Percentiles rank a stretch among this genome's conserved stretches.
Evolutionary conservation across 2,113 vertebrate genomes (phyloP).

Genomic region (Jaculus jaculus): DNA sequence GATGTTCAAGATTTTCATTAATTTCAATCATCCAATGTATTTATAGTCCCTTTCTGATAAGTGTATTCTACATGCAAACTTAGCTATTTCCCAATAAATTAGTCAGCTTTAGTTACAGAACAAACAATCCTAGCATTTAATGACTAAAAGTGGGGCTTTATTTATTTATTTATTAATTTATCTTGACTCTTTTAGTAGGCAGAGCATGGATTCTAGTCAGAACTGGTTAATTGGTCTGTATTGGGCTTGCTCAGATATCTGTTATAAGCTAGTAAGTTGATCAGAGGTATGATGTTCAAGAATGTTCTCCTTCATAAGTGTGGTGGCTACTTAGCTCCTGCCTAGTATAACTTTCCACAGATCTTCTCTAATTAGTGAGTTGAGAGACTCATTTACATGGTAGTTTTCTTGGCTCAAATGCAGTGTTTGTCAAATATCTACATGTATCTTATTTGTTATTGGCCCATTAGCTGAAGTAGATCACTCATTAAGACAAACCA

Average conservation of each 20-base stretch:
- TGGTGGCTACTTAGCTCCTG: background rate
- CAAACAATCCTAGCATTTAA: background rate
- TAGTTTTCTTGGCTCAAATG: background rate
- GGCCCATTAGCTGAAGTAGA: background rate
- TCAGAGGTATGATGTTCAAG: background rate
- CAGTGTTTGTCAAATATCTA: conserved; percentile 30
- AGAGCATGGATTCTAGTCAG: background rate
- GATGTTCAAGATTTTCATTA: background rate
- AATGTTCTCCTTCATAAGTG: background rate
- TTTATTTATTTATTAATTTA: conserved; percentile 48
- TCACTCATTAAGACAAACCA: background rate
- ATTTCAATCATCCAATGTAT: conserved; percentile 29
- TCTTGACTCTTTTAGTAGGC: background rate
- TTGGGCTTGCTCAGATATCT: background rate
- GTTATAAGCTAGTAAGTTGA: background rate
- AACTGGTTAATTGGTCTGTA: background rate
- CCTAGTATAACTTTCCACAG: background rate
- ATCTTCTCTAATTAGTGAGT: background rate
- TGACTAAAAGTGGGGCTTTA: background rate
- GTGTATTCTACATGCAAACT: conserved; percentile 23
- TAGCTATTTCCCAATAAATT: background rate
- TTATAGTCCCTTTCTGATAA: background rate
- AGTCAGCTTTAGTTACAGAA: conserved; percentile 21
- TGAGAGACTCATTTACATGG: background rate
- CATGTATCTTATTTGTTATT: background rate